Evolutionary conservation across 2,113 vertebrate genomes (phyloP).

Genomic region (Hydropotes inermis): DNA sequence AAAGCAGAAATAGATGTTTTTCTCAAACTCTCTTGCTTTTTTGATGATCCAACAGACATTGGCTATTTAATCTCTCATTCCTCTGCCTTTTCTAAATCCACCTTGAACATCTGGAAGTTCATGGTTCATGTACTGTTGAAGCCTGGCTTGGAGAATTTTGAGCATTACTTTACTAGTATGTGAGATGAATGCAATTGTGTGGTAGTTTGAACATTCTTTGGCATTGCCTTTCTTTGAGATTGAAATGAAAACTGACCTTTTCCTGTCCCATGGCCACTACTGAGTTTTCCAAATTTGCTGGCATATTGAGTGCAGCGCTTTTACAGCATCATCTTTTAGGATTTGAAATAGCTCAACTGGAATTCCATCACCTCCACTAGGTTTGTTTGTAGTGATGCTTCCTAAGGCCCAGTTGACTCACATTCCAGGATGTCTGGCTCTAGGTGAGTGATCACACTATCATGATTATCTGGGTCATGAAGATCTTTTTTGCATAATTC

Average conservation of each 20-base stretch:
- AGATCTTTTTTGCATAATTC: not conserved
- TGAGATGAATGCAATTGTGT: not conserved
- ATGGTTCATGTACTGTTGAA: not conserved
- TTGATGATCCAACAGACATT: not conserved
- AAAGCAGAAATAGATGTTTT: not conserved
- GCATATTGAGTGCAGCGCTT: not conserved
- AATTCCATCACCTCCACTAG: not conserved
- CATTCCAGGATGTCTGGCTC: not conserved
- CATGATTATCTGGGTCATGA: not conserved
- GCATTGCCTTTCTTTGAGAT: not conserved
- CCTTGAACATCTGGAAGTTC: not conserved
- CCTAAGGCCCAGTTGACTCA: not conserved
- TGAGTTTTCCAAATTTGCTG: not conserved
- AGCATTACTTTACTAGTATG: not conserved
- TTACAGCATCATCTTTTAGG: not conserved
- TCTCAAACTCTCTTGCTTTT: not conserved
- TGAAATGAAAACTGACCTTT: not conserved
- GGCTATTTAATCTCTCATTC: not conserved
- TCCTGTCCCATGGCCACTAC: not conserved
- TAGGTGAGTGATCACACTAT: not conserved
- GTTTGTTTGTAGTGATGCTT: not conserved
- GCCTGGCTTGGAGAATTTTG: not conserved
- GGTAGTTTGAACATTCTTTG: not conserved
- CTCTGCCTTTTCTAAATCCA: not conserved
- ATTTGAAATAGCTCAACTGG: not conserved